Evolutionary conservation across 2,797 vertebrate genomes (phyloP), one percentile per base, ranked within the genome.

Genomic region (Cynopterus sphinx): DNA sequence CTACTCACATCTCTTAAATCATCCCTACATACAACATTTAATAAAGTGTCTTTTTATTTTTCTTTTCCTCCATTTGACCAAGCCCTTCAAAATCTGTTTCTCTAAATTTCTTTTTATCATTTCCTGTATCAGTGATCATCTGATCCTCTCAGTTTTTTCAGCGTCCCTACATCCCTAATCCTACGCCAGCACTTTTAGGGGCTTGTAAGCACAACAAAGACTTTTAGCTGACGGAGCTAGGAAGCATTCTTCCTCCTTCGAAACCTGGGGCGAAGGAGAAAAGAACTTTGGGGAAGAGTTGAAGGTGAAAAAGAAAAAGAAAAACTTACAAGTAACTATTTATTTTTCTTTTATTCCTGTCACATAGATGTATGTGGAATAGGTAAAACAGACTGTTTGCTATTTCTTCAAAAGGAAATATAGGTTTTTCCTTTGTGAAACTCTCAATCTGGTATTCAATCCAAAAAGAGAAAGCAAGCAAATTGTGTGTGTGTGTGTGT

Each of bases 371-470:
- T 57, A 74, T 57, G 15, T 57, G 55, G 24, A 73, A 55, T 91
- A 91, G 74, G 59, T 41, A 73, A 46, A 89, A 55, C 0, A 88
- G 41, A 71, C 13, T 49, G 15, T 63, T 70, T 19, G 21, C 55
- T 75, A 19, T 43, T 87, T 67, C 65, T 85, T 90, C 43, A 65
- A 92, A 86, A 92, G n/a, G 36, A 84, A 71, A 83, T 51, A 57
- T 22, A 33, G 31, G 59, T 13, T 68, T n/a, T 65, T 92, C 49
- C 11, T 43, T 79, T 79, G 16, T 92, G 63, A 89, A 92, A 39
- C 31, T 49, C n/a, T 10, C 31, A 86, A 41, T 84, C 22, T 51
- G 24, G 13, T 65, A 46, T 51, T 12, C 6, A 81, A 8, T 74
- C 19, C 67, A 22, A 63, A 33, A 81, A 13, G 70, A 53, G 31